Percentiles rank a stretch among this genome's conserved stretches.
Evolutionary conservation across 2,113 vertebrate genomes (phyloP).

Genomic region (Heloderma charlesbogerti): DNA sequence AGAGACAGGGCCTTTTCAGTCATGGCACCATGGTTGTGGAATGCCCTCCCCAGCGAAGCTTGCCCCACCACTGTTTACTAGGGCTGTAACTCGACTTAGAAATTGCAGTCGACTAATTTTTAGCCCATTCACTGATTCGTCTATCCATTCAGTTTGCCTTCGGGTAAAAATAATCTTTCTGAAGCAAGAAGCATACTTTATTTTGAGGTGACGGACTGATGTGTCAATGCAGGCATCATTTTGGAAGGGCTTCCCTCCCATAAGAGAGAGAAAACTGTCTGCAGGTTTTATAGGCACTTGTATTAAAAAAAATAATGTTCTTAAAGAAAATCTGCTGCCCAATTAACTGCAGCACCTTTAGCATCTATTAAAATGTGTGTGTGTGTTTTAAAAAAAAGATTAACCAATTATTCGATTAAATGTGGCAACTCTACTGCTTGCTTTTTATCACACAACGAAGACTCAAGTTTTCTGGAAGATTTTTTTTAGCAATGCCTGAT

Average conservation of each 20-base stretch:
- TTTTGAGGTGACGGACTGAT: background rate
- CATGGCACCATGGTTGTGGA: background rate
- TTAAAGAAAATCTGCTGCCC: background rate
- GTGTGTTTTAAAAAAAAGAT: background rate
- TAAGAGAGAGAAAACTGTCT: background rate
- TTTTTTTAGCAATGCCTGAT: background rate
- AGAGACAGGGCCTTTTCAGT: background rate
- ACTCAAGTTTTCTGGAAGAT: background rate
- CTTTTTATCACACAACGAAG: background rate
- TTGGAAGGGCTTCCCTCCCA: background rate
- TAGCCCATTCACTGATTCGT: background rate
- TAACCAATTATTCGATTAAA: conserved; percentile 5
- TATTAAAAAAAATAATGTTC: background rate
- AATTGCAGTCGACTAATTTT: background rate
- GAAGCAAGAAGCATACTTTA: background rate
- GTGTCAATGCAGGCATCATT: background rate
- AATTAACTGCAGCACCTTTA: background rate
- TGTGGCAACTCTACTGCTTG: background rate
- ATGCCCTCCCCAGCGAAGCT: background rate
- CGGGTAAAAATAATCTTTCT: background rate
- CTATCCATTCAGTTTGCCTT: background rate
- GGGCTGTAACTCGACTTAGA: background rate
- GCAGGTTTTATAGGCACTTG: background rate
- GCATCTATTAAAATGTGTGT: background rate
- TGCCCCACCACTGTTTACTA: background rate